A percentile compares a stretch with the other conserved stretches of the same genome.
These are phyloP conservation scores for Halisarca cf. caerulea DNA, from an alignment of 37 sponge, comb jelly and placozoan genomes.

Conservation along the genomic window DNA sequence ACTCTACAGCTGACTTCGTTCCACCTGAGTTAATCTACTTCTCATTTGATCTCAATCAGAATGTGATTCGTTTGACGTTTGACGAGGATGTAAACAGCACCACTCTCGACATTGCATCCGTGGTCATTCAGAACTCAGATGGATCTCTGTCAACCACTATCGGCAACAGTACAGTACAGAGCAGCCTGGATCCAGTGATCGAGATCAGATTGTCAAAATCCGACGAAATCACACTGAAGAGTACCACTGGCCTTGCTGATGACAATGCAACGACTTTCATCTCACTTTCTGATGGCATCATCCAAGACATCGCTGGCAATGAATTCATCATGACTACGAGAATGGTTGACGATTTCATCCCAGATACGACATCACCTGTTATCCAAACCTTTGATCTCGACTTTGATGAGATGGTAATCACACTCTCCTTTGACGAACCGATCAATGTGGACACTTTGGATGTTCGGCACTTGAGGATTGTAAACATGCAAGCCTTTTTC, in stretches of 20 bases:
- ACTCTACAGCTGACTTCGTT: conserved; percentile 68
- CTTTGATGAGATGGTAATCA: conserved; percentile 58
- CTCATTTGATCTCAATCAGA: conserved; percentile 65
- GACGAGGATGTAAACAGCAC: conserved; percentile 64
- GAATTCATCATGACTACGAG: conserved; percentile 33
- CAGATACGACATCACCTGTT: conserved; percentile 63
- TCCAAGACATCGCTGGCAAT: conserved; percentile 82
- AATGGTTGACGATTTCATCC: conserved; percentile 33
- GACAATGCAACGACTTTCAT: conserved; percentile 51
- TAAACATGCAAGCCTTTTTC: conserved; percentile 61
- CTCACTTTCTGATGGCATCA: conserved; percentile 42
- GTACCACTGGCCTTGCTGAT: conserved; percentile 49
- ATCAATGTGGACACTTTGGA: conserved; percentile 62
- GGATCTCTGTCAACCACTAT: background rate
- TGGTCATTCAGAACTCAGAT: conserved; percentile 52
- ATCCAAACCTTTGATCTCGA: conserved; percentile 57
- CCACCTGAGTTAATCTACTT: conserved; percentile 63
- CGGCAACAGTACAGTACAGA: conserved; percentile 18
- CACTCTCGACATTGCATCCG: conserved; percentile 32
- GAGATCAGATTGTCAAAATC: conserved; percentile 41
- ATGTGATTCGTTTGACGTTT: conserved; percentile 71
- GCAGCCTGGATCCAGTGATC: background rate
- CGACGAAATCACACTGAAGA: conserved; percentile 73
- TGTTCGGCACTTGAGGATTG: conserved; percentile 68
- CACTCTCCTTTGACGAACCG: conserved; percentile 80